Percentiles rank a stretch among this genome's conserved stretches.
These are phyloP conservation scores for Xiphophorus hellerii DNA, from an alignment of 2,113 vertebrate genomes.

Conservation along the genomic window DNA sequence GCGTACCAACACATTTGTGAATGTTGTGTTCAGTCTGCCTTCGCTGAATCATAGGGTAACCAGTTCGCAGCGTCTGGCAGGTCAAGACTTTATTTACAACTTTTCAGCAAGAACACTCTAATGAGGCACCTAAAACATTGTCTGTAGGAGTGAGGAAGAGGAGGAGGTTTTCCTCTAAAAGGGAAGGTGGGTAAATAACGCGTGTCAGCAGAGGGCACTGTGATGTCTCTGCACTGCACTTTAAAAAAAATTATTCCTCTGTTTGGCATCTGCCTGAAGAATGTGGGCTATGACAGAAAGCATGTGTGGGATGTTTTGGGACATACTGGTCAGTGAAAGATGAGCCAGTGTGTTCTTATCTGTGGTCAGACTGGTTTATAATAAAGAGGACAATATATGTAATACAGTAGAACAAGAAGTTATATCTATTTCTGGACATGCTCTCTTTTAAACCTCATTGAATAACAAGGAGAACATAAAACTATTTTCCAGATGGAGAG, in stretches of 20 bases:
- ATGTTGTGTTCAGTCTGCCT: slow-evolving; percentile 15
- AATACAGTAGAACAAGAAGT: neutral
- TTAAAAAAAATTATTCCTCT: neutral
- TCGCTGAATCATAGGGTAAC: slow-evolving; percentile 12
- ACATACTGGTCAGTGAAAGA: neutral
- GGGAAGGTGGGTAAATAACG: slow-evolving; percentile 7
- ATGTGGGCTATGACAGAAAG: neutral
- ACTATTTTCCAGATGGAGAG: neutral
- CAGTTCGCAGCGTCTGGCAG: neutral
- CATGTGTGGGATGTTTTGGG: neutral
- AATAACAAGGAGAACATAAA: slow-evolving; percentile 5
- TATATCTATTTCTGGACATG: neutral
- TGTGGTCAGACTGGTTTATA: neutral
- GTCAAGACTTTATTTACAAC: slow-evolving; percentile 33
- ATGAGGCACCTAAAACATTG: slow-evolving; percentile 18
- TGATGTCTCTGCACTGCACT: slow-evolving; percentile 26
- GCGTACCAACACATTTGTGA: slow-evolving; percentile 20
- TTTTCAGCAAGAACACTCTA: slow-evolving; percentile 25
- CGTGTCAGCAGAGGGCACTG: slow-evolving; percentile 60
- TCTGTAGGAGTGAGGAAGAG: slow-evolving; percentile 42
- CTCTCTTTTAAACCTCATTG: neutral
- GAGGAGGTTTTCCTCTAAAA: slow-evolving; percentile 1
- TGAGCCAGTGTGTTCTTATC: neutral
- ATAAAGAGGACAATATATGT: neutral
- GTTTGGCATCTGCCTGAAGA: neutral